Evolutionary conservation across 2,113 vertebrate genomes (phyloP).

Genomic region (Tinamus guttatus): DNA sequence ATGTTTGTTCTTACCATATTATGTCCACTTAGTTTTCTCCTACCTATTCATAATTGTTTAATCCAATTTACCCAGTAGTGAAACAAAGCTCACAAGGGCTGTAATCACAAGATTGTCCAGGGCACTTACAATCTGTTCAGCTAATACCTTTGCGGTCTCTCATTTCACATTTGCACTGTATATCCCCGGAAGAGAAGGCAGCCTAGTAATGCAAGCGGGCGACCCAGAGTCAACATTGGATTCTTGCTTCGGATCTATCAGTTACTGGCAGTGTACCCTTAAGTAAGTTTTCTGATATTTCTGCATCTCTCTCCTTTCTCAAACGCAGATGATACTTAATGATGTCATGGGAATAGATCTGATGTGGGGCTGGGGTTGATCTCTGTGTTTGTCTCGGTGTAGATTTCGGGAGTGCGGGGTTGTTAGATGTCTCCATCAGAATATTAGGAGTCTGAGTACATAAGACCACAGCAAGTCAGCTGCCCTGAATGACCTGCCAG

Average conservation of each 20-base stretch:
- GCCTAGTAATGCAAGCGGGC: neutral
- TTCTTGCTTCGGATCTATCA: neutral
- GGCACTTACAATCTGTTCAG: conserved; percentile 53
- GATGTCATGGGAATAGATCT: rapidly evolving
- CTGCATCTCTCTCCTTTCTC: neutral
- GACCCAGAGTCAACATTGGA: neutral
- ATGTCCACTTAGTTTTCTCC: neutral
- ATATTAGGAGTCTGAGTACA: rapidly evolving
- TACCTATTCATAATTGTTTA: conserved; percentile 40
- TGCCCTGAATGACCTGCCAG: rapidly evolving
- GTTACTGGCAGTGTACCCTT: neutral
- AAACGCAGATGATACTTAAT: neutral
- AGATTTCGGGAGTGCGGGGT: neutral
- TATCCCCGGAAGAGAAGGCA: neutral
- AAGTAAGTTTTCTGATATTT: neutral
- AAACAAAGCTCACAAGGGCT: conserved; percentile 48
- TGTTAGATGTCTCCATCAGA: neutral
- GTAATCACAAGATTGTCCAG: conserved; percentile 52
- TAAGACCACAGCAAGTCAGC: rapidly evolving
- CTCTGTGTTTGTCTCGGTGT: neutral
- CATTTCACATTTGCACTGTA: neutral
- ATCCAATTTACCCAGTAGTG: conserved; percentile 31
- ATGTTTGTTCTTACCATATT: neutral
- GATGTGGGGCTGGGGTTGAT: neutral
- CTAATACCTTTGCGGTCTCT: conserved; percentile 15